These are phyloP conservation scores for Phrynosoma blainvillii DNA, from an alignment of 2,113 vertebrate species.

Conservation along the genomic window DNA sequence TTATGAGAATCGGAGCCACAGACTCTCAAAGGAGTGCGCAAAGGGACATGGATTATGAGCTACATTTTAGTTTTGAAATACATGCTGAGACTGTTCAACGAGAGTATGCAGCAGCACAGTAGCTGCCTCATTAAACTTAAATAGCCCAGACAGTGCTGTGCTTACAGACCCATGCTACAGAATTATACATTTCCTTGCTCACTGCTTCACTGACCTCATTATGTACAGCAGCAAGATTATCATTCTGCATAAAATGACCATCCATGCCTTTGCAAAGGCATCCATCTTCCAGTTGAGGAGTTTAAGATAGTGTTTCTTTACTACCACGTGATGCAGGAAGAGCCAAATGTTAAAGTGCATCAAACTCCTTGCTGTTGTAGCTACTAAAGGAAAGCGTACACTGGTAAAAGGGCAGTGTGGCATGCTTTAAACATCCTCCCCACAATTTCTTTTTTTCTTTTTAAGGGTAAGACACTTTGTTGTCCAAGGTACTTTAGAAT, in stretches of 20 bases:
- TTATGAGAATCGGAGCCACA: slow-evolving; percentile 58
- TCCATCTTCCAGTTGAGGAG: slow-evolving; percentile 57
- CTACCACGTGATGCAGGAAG: slow-evolving; percentile 37
- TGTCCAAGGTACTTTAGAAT: background rate
- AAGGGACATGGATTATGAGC: slow-evolving; percentile 58
- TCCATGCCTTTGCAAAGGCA: slow-evolving; percentile 62
- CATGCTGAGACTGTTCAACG: slow-evolving; percentile 66
- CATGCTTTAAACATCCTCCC: background rate
- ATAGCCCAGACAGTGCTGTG: slow-evolving; percentile 61
- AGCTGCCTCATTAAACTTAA: slow-evolving; percentile 76
- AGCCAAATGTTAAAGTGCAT: slow-evolving; percentile 38
- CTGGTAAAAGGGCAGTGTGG: background rate
- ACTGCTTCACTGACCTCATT: slow-evolving; percentile 74
- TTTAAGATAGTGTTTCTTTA: slow-evolving; percentile 34
- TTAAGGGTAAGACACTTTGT: background rate
- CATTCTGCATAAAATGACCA: slow-evolving; percentile 60
- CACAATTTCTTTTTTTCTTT: background rate
- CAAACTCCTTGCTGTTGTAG: background rate
- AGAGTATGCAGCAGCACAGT: slow-evolving; percentile 54
- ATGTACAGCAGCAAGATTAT: slow-evolving; percentile 59
- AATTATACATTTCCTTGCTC: slow-evolving; percentile 65
- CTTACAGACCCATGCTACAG: slow-evolving; percentile 59
- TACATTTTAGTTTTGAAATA: slow-evolving; percentile 71
- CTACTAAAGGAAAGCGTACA: background rate
- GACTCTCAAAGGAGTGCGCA: slow-evolving; percentile 63